These are phyloP conservation scores for Mycteria americana DNA, from an alignment of 2,797 vertebrate genomes.

Conservation along the genomic window DNA sequence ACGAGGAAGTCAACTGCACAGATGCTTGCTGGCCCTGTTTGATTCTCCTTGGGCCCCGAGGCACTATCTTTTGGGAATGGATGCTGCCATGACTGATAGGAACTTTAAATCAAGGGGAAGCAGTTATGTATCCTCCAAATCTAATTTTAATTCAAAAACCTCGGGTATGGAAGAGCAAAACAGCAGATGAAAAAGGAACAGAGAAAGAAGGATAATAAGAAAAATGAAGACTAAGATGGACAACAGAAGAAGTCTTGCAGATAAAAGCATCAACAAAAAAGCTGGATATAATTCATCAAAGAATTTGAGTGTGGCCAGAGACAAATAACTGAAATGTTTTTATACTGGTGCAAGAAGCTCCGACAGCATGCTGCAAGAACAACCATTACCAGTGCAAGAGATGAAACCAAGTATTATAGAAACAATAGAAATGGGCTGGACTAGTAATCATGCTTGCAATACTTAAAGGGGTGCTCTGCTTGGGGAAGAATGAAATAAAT, in stretches of 20 bases:
- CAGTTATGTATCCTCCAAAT: neutral
- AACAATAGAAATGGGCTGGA: neutral
- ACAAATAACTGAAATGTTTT: neutral
- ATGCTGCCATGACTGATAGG: neutral
- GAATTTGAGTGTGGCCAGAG: neutral
- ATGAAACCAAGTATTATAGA: neutral
- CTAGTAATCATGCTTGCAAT: neutral
- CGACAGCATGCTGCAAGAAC: neutral
- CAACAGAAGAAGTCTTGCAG: neutral
- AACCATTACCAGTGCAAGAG: neutral
- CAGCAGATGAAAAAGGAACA: neutral
- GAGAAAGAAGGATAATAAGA: neutral
- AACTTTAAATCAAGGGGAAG: neutral
- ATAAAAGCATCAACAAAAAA: neutral
- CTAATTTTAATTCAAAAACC: neutral
- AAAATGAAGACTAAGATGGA: neutral
- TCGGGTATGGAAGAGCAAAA: neutral
- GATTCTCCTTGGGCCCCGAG: fast-evolving
- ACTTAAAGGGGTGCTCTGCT: neutral
- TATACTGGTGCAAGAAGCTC: neutral
- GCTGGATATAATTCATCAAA: neutral
- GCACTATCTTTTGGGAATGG: neutral
- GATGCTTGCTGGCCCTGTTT: neutral
- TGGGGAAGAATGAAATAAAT: neutral
- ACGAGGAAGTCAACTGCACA: neutral